Evolutionary conservation across 2,797 vertebrate species (phyloP), one percentile per base, ranked within the genome.

Genomic region (Hypotaenidia philippensis): DNA sequence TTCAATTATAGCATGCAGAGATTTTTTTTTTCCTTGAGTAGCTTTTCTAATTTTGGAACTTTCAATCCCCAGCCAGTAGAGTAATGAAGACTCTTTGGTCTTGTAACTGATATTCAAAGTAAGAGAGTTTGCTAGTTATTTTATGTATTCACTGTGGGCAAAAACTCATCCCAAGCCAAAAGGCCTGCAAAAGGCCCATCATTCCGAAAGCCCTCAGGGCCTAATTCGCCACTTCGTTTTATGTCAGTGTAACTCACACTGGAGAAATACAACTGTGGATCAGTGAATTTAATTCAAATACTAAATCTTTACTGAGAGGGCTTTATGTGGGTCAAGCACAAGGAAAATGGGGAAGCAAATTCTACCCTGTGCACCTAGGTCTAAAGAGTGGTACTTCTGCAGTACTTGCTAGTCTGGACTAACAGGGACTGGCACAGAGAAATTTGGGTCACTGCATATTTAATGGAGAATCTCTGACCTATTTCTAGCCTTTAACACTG

Each of bases 291-390:
- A 95, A 95, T 94, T 94, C 90, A 70, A 84, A 81, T 75, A 90
- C 70, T 93, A 70, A 84, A 94, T 88, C 93, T 93, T 94, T 79
- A 89, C 87, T 77, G 63, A 74, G 81, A 70, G 57, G 56, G 53
- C 25, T 93, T 95, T 97, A 96, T 96, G 63, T 96, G 95, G 93
- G 95, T 96, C 95, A 96, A 82, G 60, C 83, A n/a, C 23, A 47
- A 71, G 64, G 53, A 26, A 93, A 77, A 81, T 29, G 66, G 74
- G 85, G 64, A 87, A 91, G 50, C 52, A 81, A 85, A 83, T 80
- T 91, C 53, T 57, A 11, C 26, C 17, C 19, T 52, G 55, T 85
- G 57, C 83, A 79, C 53, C n/a, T 34, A 13, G 8, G 53, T 82
- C 47, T 52, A 41, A 50, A 40, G 66, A 86, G 32, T 13, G 44